Base-by-base conservation (phyloP, 1,140 invertebrate species). In the Bombus soroeensis region DNA sequence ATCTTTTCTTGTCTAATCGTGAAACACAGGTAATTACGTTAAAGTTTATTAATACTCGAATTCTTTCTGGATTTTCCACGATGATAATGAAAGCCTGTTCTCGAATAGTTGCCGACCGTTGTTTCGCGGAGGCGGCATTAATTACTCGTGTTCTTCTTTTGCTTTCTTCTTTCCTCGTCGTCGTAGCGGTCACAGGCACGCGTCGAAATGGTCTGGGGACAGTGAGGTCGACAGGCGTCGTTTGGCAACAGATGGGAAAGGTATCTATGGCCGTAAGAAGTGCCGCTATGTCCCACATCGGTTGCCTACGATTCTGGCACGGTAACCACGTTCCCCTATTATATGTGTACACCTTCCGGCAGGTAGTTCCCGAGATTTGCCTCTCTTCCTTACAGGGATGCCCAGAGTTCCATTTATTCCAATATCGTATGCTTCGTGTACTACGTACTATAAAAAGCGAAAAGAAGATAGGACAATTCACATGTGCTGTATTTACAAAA, bases 281-380 rank as follows among this genome's bases (percentile, higher is more conserved):
- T 94, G 93, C 93, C 93, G 93, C 93, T 94, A 94, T 93, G 93
- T 94, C 93, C 93, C 87, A 94, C 92, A 94, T 94, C 91, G 87
- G 57, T 84, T 85, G 85, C 72, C 89, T 71, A 89, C 87, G 85
- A 92, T 92, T 93, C 91, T 90, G 88, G 81, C 85, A 90, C 87
- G 81, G 72, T 82, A 70, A 76, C 71, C 86, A 83, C 81, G 79
- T 89, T 91, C 81, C 76, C 72, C 76, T 86, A 89, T 91, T 88
- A 88, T 83, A 39, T 22, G 32, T 15, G 41, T 9, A 59, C 78
- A 89, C 28, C 82, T 87, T 89, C 81, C 89, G 81, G 68, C 57
- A 80, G 47, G 70, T 83, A 57, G 68, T 74, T 57, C 77, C 28
- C 79, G 22, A 10, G 13, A 70, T 62, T 41, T 57, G 2, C 22